A percentile compares a stretch with the other conserved stretches of the same genome.
Evolutionary conservation across 2,113 vertebrate species (phyloP).

Genomic region (Pollimyrus isidori): DNA sequence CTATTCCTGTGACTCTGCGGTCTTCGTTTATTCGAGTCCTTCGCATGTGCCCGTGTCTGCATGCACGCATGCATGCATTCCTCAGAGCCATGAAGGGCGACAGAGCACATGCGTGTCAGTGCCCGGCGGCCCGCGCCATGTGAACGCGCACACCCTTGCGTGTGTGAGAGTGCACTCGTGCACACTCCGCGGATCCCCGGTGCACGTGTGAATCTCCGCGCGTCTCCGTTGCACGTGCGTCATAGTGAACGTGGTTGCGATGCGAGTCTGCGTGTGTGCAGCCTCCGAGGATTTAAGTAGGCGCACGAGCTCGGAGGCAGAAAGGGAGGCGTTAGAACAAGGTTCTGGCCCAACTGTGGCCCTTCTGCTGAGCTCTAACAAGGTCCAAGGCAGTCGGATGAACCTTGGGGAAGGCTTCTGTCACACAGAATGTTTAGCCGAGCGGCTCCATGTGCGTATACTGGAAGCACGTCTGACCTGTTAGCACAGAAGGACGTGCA

Average conservation of each 20-base stretch:
- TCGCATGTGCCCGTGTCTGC: neutral
- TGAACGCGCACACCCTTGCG: neutral
- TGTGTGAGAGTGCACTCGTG: neutral
- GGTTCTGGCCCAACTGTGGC: constrained; percentile 35
- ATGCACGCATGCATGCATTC: neutral
- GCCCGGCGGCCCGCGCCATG: neutral
- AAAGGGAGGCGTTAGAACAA: constrained; percentile 42
- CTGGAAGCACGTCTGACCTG: constrained; percentile 62
- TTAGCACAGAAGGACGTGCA: constrained; percentile 69
- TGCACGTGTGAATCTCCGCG: neutral
- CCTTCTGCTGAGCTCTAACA: constrained; percentile 50
- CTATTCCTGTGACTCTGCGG: neutral
- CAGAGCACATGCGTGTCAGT: neutral
- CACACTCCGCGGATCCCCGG: neutral
- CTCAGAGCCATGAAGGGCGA: neutral
- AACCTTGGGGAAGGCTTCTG: constrained; percentile 45
- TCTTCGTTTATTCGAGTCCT: neutral
- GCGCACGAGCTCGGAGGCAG: constrained; percentile 37
- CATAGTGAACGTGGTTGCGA: neutral
- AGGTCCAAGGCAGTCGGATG: constrained; percentile 51
- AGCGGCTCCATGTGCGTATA: constrained; percentile 53
- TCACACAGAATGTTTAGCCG: constrained; percentile 51
- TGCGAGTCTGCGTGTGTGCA: neutral
- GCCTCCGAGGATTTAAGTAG: neutral
- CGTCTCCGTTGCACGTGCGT: neutral